phyloP scores from a whole-genome alignment of 2,113 vertebrate genomes.

The Eonycteris spelaea region DNA sequence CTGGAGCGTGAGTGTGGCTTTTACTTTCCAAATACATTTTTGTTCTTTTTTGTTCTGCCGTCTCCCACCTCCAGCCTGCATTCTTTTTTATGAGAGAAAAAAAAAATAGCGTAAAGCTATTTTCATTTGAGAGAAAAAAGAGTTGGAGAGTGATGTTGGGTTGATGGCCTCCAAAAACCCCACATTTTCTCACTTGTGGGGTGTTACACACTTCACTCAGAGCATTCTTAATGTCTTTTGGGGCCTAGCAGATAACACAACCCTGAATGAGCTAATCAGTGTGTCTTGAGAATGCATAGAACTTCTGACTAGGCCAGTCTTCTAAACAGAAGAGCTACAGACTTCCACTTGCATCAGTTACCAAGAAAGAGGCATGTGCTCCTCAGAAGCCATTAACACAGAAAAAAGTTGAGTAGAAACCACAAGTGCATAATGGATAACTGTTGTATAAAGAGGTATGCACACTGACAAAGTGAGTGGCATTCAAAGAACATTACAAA shows the following conservation, averaged over 20 bases:
- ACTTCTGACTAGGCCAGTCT: conserved; percentile 27
- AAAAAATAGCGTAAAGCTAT: not conserved
- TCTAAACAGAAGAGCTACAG: conserved; percentile 15
- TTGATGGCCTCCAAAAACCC: conserved; percentile 15
- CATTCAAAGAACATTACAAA: conserved; percentile 11
- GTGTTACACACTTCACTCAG: conserved; percentile 16
- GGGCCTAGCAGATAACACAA: conserved; percentile 25
- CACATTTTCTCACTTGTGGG: conserved; percentile 31
- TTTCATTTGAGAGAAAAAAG: not conserved
- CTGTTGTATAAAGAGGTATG: not conserved
- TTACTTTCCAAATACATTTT: conserved; percentile 33
- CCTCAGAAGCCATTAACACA: conserved; percentile 27
- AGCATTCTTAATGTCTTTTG: conserved; percentile 11
- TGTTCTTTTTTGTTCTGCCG: not conserved
- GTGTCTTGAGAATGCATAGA: conserved; percentile 17
- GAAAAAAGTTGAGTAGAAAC: conserved; percentile 31
- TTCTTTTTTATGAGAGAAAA: conserved; percentile 32
- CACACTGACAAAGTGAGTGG: not conserved
- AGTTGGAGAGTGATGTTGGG: not conserved
- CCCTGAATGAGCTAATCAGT: conserved; percentile 16
- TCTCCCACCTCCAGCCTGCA: not conserved
- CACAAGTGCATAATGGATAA: not conserved
- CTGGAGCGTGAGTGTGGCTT: conserved; percentile 25
- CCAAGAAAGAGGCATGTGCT: not conserved
- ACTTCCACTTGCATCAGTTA: not conserved